phyloP scores from a whole-genome alignment of 1,140 invertebrate genomes.

The Dreissena rostriformis region DNA sequence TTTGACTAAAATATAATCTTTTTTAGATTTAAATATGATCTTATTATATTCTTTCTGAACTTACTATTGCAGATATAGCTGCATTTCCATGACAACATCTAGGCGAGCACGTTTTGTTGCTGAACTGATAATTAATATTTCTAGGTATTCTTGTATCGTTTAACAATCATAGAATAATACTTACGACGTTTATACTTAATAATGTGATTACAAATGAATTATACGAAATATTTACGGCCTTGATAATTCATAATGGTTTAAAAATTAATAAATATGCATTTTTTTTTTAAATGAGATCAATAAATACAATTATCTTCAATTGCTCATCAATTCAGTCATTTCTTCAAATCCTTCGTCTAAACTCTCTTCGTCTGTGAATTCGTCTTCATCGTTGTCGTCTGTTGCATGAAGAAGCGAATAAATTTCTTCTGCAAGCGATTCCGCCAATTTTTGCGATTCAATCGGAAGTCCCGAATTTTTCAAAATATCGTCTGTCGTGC shows the following conservation, averaged over 20 bases:
- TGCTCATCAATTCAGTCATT: neutral
- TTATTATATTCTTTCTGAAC: too few relatives aligned
- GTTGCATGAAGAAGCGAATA: constrained; percentile 2
- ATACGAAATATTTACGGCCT: too few relatives aligned
- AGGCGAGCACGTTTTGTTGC: too few relatives aligned
- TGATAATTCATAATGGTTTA: neutral
- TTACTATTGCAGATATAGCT: too few relatives aligned
- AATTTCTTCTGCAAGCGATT: constrained; percentile 34
- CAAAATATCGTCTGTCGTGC: neutral
- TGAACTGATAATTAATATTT: too few relatives aligned
- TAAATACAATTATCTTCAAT: too few relatives aligned
- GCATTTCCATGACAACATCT: too few relatives aligned
- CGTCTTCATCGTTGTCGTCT: constrained; percentile 12
- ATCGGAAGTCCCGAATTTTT: constrained; percentile 3
- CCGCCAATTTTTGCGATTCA: constrained; percentile 14
- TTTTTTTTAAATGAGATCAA: too few relatives aligned
- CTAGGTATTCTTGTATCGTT: too few relatives aligned
- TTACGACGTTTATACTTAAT: neutral
- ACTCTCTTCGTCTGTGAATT: constrained; percentile 9
- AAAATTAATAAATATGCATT: neutral
- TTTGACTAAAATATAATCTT: too few relatives aligned
- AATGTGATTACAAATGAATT: constrained; percentile 6
- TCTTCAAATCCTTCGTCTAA: constrained; percentile 49
- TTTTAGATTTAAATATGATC: too few relatives aligned
- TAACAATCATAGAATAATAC: neutral